Percentiles rank a stretch among this genome's conserved stretches.
phyloP scores from a whole-genome alignment of 2,888 invertebrate species.

The Herminia tarsipennalis region DNA sequence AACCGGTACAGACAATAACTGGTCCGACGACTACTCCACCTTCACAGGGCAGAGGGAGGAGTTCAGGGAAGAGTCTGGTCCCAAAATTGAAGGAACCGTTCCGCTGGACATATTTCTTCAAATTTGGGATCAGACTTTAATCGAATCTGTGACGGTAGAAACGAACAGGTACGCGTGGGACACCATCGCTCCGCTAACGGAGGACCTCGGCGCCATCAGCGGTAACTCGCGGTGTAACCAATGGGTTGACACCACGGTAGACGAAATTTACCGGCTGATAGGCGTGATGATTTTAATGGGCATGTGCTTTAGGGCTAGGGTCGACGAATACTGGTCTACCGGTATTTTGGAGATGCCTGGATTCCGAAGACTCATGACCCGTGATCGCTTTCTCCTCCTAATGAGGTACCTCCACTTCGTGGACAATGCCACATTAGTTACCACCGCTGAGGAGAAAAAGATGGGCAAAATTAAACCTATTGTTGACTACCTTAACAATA shows the following conservation, averaged over 20 bases:
- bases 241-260: constrained; percentile 1
- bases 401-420: no score
- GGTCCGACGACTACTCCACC: constrained; percentile 1
- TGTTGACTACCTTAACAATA: not conserved
- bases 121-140: not conserved
- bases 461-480: not conserved
- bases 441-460: not conserved
- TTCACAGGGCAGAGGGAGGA: not conserved
- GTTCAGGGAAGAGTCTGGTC: constrained; percentile 3
- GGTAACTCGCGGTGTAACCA: not conserved
- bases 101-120: constrained; percentile 1
- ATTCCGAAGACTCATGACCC: no score
- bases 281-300: constrained; percentile 5
- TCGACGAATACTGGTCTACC: constrained; percentile 21
- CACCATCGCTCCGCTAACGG: not conserved
- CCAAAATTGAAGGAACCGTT: constrained; percentile 7
- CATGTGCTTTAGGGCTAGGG: constrained; percentile 2
- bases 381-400: no score
- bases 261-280: not conserved
- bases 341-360: constrained; percentile 29
- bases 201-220: not conserved
- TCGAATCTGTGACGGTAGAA: not conserved
- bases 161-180: not conserved
- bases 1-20: not conserved
- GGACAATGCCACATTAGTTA: not conserved